phyloP scores from a whole-genome alignment of 1,140 invertebrate species.

The Pachyrhynchus sulphureomaculatus region DNA sequence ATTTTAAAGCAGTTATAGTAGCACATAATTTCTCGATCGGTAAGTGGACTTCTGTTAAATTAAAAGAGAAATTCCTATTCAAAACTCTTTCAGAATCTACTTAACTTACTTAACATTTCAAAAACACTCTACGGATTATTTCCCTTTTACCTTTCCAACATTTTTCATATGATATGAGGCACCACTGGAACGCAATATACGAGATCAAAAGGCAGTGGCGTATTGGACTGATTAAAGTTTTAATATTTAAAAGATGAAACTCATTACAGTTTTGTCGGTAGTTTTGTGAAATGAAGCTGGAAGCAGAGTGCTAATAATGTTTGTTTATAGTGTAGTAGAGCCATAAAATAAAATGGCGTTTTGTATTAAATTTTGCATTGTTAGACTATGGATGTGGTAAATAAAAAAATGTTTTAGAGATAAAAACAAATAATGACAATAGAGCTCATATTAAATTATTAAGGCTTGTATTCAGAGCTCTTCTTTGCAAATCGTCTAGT shows the following conservation, averaged over 20 bases:
- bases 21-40: no score
- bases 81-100: no score
- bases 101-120: slow-evolving; percentile 1
- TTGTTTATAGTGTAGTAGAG: slow-evolving; percentile 13
- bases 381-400: no score
- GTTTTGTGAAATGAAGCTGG: slow-evolving; percentile 21
- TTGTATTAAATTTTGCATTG: background rate
- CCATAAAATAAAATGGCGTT: background rate
- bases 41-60: no score
- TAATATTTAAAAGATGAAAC: slow-evolving; percentile 31
- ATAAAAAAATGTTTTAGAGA: no score
- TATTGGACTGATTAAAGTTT: slow-evolving; percentile 28
- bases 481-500: no score
- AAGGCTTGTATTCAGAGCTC: no score
- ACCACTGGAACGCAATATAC: background rate
- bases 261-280: slow-evolving; percentile 28
- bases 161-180: background rate
- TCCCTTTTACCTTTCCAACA: background rate
- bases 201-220: slow-evolving; percentile 25
- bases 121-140: background rate
- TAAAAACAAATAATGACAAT: no score
- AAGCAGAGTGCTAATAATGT: slow-evolving; percentile 18
- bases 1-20: no score
- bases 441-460: no score
- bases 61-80: no score